Percentiles rank a stretch among this genome's conserved stretches.
Conservation (phyloP, 2,113 vertebrate genomes). For the Macquaria ambigua region DNA sequence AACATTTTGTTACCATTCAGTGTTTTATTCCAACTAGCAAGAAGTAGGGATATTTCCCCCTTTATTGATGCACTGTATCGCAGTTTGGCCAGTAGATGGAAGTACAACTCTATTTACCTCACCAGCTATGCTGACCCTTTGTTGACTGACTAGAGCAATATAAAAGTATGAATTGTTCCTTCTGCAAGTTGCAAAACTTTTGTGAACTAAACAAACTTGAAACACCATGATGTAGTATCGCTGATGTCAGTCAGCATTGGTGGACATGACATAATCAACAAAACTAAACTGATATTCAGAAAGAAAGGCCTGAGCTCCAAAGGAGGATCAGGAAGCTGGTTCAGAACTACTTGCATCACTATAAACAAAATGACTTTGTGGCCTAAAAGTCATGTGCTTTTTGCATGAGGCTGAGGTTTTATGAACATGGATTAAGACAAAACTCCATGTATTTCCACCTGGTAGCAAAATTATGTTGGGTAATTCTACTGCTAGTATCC, state of each 20-base stretch:
- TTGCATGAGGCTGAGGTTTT: too few species aligned
- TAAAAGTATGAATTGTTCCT: neutral
- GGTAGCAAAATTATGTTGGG: neutral
- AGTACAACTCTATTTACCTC: slow-evolving; percentile 30
- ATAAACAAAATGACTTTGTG: neutral
- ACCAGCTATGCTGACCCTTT: neutral
- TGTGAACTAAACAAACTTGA: neutral
- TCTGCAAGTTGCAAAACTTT: neutral
- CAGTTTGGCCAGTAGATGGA: slow-evolving; percentile 67
- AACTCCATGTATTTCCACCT: neutral
- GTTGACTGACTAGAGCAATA: neutral
- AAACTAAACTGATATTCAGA: neutral
- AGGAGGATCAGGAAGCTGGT: neutral
- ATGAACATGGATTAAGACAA: neutral
- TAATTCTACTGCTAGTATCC: too few species aligned
- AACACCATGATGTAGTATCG: neutral
- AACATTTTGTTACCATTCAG: slow-evolving; percentile 34
- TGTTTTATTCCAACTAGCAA: slow-evolving; percentile 11
- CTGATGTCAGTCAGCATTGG: neutral
- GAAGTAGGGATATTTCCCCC: too few species aligned
- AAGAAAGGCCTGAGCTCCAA: neutral
- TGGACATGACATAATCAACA: neutral
- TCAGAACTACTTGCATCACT: neutral
- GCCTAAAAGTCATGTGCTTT: neutral
- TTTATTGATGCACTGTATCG: slow-evolving; percentile 14